Evolutionary conservation across 2,797 vertebrate genomes (phyloP), one percentile per base, ranked within the genome.

Genomic region (Tadarida brasiliensis): DNA sequence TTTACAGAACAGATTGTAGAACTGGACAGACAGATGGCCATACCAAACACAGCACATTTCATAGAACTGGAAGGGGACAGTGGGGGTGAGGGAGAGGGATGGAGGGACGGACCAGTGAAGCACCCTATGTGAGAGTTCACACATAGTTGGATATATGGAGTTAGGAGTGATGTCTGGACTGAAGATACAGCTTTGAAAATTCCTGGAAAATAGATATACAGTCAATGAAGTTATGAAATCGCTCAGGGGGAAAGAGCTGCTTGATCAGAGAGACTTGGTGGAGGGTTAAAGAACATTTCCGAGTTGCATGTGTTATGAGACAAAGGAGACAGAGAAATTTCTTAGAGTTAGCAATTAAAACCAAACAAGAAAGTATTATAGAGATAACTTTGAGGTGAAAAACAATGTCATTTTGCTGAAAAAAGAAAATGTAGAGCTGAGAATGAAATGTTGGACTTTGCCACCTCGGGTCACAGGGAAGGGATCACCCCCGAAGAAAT

Each of bases 311-410:
- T 80, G 17, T 61, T 73, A 17, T 33, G 30, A 70, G 30, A 76
- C 3, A 30, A 92, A 77, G 16, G 24, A 86, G 70, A 65, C 4
- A 26, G 26, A 51, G 33, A 22, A 39, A 19, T 87, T 68, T 70
- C 10, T 33, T 14, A 78, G 57, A 85, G 10, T 47, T 35, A 80
- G 44, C 51, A 94, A 73, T 91, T 89, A 67, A 78, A 93, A 87
- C 56, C 14, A 47, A 88, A 28, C 54, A 59, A 16, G 68, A 88
- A 17, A n/a, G 15, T 9, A 30, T 12, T n/a, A 14, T 6, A 33
- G 59, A 59, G 51, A 73, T 19, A 30, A 39, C 67, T 92, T 67
- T 51, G 56, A 87, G 26, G 59, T 54, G 26, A 33, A 90, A 49
- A 49, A 90, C 71, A 30, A 33, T 61, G 61, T 68, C 54, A 73